Evolutionary conservation across 2,113 vertebrate species (phyloP).

Genomic region (Mohoua ochrocephala): DNA sequence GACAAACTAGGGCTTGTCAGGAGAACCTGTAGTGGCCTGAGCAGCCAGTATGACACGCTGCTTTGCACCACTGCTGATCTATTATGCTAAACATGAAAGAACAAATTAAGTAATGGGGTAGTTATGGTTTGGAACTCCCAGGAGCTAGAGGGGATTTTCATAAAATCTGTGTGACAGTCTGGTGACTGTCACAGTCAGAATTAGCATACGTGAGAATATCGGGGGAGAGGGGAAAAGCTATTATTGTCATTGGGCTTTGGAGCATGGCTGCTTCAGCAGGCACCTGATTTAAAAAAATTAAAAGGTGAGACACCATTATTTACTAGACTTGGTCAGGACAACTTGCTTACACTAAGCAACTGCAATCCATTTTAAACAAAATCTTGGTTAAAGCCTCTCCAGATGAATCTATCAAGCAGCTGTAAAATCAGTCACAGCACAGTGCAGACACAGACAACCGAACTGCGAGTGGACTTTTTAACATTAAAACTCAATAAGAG

Average conservation of each 20-base stretch:
- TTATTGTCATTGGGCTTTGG: background rate
- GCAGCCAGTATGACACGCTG: fast-evolving
- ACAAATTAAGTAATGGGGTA: background rate
- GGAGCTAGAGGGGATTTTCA: background rate
- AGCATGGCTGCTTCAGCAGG: background rate
- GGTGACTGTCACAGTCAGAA: background rate
- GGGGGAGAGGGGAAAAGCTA: fast-evolving
- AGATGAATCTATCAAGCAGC: background rate
- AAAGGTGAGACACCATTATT: background rate
- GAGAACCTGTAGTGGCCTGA: background rate
- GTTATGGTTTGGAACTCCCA: background rate
- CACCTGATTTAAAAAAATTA: background rate
- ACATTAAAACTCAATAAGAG: background rate
- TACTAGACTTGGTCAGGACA: background rate
- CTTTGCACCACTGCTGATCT: background rate
- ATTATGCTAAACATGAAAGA: background rate
- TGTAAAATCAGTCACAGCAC: background rate
- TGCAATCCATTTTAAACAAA: background rate
- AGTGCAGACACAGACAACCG: background rate
- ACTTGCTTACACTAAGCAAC: background rate
- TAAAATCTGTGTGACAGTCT: background rate
- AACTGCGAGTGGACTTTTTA: background rate
- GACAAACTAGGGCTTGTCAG: background rate
- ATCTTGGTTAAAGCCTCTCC: background rate
- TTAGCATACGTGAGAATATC: background rate